Evolutionary conservation across 2,888 invertebrate species (phyloP).

Genomic region (Cylindroiulus punctatus): DNA sequence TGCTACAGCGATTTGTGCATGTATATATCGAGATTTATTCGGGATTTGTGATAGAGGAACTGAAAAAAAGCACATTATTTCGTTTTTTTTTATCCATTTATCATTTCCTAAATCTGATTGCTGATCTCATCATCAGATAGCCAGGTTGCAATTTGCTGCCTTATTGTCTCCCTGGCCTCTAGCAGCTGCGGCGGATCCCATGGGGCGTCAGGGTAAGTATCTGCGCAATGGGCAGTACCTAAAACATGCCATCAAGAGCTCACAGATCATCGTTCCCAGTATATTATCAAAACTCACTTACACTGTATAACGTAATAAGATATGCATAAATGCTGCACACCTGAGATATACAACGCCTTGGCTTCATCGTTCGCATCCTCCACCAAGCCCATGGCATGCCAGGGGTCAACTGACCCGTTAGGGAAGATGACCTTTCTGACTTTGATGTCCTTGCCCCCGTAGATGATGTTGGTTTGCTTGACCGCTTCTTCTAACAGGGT

Average conservation of each 20-base stretch:
- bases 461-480: conserved; percentile 67
- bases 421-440: conserved; percentile 82
- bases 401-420: conserved; percentile 84
- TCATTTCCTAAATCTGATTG: background rate
- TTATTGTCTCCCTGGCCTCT: conserved; percentile 75
- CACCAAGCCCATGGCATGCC: conserved; percentile 69
- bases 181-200: conserved; percentile 76
- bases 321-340: conserved; percentile 62
- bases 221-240: conserved; percentile 95
- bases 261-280: conserved; percentile 54
- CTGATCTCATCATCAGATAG: background rate
- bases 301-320: background rate
- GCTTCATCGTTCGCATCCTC: conserved; percentile 64
- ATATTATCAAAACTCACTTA: background rate
- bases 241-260: background rate
- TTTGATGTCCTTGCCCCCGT: conserved; percentile 78
- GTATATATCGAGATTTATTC: too few species aligned
- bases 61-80: too few species aligned
- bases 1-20: too few species aligned
- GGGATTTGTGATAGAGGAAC: too few species aligned
- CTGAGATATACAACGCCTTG: conserved; percentile 66
- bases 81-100: background rate
- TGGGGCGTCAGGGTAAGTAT: conserved; percentile 83
- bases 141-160: conserved; percentile 50
- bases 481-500: conserved; percentile 63